Conservation (phyloP, 2,888 invertebrate species). For the Fragum sueziense region DNA sequence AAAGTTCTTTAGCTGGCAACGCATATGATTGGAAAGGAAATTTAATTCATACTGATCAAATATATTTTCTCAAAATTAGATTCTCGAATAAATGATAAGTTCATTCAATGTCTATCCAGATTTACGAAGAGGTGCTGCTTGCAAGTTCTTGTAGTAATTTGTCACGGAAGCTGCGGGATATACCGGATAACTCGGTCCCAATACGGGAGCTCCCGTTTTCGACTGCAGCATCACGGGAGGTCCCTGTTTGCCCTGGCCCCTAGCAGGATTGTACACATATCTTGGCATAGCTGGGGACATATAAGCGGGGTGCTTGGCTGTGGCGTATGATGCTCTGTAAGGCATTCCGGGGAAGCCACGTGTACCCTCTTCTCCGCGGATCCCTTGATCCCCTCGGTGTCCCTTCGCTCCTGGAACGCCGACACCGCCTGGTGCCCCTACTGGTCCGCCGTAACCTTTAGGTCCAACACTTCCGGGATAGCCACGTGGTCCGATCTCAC, state of each 20-base stretch:
- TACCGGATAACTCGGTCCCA: neutral
- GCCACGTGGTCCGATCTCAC: constrained; percentile 42
- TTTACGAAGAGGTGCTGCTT: neutral
- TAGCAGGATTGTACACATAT: constrained; percentile 29
- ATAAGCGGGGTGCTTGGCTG: neutral
- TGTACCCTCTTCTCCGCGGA: constrained; percentile 31
- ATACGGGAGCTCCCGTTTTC: neutral
- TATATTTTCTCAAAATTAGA: too few relatives aligned
- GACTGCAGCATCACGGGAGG: neutral
- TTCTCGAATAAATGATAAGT: too few relatives aligned
- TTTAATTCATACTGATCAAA: too few relatives aligned
- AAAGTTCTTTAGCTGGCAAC: too few relatives aligned
- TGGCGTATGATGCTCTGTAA: constrained; percentile 48
- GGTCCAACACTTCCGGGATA: constrained; percentile 41
- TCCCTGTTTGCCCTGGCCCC: neutral
- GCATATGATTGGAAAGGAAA: too few relatives aligned
- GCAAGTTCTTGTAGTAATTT: neutral
- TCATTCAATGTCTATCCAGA: too few relatives aligned
- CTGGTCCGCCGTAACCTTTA: constrained; percentile 51
- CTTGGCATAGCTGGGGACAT: constrained; percentile 34
- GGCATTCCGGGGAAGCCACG: constrained; percentile 45
- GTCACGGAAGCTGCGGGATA: constrained; percentile 1
- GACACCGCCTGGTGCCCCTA: constrained; percentile 40
- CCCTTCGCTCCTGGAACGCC: constrained; percentile 54
- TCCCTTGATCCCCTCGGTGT: constrained; percentile 40